Base-by-base conservation (phyloP, 2,888 invertebrate genomes). In the Unio delphinus region DNA sequence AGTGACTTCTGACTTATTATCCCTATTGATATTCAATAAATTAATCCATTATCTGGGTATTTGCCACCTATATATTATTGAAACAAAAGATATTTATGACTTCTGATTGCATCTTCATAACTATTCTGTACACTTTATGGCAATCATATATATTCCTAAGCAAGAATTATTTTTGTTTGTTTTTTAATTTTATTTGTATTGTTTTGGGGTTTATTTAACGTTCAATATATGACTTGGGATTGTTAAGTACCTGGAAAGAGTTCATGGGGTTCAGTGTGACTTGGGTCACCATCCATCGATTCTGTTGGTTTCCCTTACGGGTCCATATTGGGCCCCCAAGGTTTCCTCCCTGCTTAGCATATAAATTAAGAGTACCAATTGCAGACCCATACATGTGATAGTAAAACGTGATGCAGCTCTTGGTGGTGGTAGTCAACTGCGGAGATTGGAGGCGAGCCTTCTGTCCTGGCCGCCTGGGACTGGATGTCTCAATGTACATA, bases 311-410 rank as follows among this genome's bases (percentile, higher is more conserved):
- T 11, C 81, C 77, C 15, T 65, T 62, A 55, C 80, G 70, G 4
- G 70, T 75, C 86, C 85, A 86, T 7, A 83, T 69, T 1, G 81
- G 76, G 34, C 69, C 66, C 5, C 81, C 83, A 11, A 76, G 64
- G 20, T 26, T 72, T 45, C 59, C 61, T 59, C 34, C 55, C 45
- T 71, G 69, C 56, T 71, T 71, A 54, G 80, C 61, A 67, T 84
- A 85, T 8, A 85, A 73, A 73, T 81, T 83, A 17, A 85, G 72
- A 3, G 73, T 70, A 8, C 80, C 83, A 34, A 84, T 77, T 23
- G 76, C 68, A 7, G 70, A 28, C 4, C 87, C 86, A 73, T 83
- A 83, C 85, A 86, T 86, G 70, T 85, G 83, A 69, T 81, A 83
- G 77, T 76, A 84, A 74, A 85, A 83, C 4, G 77, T 69, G n/a